Evolutionary conservation across 2,797 vertebrate species (phyloP).

Genomic region (Tangara arthus): DNA sequence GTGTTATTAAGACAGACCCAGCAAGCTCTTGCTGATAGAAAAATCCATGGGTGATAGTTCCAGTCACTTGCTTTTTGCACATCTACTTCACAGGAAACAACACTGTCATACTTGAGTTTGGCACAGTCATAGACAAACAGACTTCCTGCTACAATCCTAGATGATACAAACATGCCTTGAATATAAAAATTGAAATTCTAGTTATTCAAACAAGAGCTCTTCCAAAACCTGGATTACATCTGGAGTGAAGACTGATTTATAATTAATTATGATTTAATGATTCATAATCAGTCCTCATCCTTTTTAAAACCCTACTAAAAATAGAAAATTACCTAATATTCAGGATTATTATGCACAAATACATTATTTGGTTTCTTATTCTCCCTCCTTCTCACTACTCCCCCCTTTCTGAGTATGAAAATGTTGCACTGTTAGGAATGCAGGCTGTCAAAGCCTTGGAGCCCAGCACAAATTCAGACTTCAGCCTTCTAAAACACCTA

Average conservation of each 20-base stretch:
- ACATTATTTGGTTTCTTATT: not conserved
- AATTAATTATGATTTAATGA: not conserved
- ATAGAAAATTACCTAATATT: not conserved
- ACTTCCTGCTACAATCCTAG: not conserved
- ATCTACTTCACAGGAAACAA: not conserved
- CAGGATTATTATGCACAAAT: not conserved
- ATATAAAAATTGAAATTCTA: not conserved
- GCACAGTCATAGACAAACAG: not conserved
- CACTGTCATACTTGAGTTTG: fast-evolving
- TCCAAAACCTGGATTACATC: not conserved
- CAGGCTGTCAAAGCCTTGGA: not conserved
- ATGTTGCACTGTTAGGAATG: not conserved
- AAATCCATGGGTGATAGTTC: not conserved
- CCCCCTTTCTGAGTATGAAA: not conserved
- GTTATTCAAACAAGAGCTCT: not conserved
- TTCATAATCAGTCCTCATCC: not conserved
- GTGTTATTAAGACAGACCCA: not conserved
- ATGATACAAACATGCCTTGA: not conserved
- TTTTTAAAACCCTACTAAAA: not conserved
- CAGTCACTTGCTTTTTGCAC: not conserved
- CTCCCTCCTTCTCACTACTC: not conserved
- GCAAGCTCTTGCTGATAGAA: not conserved
- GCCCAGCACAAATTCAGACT: not conserved
- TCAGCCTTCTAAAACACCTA: not conserved
- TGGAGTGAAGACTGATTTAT: not conserved